Evolutionary conservation across 2,888 invertebrate genomes (phyloP).

Genomic region (Melanotus villosus): DNA sequence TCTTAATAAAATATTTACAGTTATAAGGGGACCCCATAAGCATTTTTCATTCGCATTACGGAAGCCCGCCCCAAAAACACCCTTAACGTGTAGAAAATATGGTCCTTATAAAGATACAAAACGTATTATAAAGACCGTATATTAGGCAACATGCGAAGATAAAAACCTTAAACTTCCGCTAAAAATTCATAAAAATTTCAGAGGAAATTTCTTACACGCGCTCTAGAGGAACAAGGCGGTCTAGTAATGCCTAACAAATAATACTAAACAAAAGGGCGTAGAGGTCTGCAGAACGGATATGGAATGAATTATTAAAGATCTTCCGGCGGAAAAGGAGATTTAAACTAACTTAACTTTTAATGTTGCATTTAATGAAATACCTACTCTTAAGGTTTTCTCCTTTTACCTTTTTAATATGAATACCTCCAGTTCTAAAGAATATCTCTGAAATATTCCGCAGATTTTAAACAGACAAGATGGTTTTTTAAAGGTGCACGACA

Average conservation of each 20-base stretch:
- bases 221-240: background rate
- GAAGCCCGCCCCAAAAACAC: conserved; percentile 11
- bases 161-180: conserved; percentile 23
- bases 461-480: background rate
- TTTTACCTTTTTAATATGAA: background rate
- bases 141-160: conserved; percentile 8
- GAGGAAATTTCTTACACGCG: conserved; percentile 4
- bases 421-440: background rate
- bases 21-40: conserved; percentile 7
- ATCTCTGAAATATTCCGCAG: background rate
- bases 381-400: background rate
- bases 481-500: background rate
- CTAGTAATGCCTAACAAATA: background rate
- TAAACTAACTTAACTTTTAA: background rate
- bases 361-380: conserved; percentile 2
- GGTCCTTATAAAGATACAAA: conserved; percentile 28
- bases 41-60: conserved; percentile 25
- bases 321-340: background rate
- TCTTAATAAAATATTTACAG: conserved; percentile 20
- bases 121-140: conserved; percentile 28
- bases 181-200: conserved; percentile 31
- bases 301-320: background rate
- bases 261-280: background rate
- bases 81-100: conserved; percentile 16
- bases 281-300: background rate